Percentiles rank a stretch among this genome's conserved stretches.
Conservation (phyloP, 2,888 invertebrate species). For the Sipha maydis region DNA sequence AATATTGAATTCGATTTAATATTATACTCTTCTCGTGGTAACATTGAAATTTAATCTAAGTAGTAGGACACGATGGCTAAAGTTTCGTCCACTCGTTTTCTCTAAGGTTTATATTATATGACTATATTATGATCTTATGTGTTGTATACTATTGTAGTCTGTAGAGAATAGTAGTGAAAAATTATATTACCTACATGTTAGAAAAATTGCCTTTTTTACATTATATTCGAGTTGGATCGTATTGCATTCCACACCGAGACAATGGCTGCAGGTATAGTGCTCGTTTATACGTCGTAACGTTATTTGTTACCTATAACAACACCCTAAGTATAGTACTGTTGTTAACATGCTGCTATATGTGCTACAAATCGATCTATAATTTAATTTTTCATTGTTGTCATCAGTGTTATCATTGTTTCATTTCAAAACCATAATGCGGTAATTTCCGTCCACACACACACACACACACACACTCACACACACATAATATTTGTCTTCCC, state of each 20-base stretch:
- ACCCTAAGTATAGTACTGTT: not conserved
- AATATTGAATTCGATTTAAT: too few species aligned
- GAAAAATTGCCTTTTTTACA: not conserved
- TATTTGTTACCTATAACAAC: too few species aligned
- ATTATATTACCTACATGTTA: not conserved
- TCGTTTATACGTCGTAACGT: too few species aligned
- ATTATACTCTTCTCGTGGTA: not conserved
- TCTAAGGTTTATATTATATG: too few species aligned
- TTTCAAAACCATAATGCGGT: conserved; percentile 5
- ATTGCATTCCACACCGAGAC: not conserved
- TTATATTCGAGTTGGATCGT: not conserved
- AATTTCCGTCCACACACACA: not conserved
- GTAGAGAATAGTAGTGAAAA: not conserved
- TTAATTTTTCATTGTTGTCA: not conserved
- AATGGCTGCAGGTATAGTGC: too few species aligned
- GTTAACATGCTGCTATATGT: not conserved
- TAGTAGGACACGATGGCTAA: not conserved
- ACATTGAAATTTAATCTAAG: not conserved
- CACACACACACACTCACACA: not conserved
- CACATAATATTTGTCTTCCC: too few species aligned
- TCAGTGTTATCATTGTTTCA: not conserved
- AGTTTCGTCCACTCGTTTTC: not conserved
- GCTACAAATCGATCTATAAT: not conserved
- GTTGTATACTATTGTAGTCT: not conserved
- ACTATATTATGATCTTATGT: not conserved